Evolutionary conservation across 2,797 vertebrate genomes (phyloP), one percentile per base, ranked within the genome.

Genomic region (Nyctibius grandis): DNA sequence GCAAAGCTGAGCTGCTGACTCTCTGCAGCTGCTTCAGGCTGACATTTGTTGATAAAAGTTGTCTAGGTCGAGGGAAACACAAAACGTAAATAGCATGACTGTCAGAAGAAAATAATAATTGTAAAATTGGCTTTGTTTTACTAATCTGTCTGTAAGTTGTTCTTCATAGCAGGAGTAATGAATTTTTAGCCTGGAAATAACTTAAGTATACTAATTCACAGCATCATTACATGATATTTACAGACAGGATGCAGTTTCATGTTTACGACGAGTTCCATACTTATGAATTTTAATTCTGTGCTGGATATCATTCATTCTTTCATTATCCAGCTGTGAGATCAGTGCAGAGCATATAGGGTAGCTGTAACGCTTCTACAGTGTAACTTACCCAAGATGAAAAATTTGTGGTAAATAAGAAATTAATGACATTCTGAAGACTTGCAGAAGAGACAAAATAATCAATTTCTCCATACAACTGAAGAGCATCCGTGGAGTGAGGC

Each of bases 151-250:
- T 89, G 36, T 80, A 84, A 85, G n/a, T 81, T 92, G 40, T 75
- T 92, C 70, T 92, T 93, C 68, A 38, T 83, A 82, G 68, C 20
- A 81, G 59, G 22, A 86, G 33, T 78, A 86, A 91, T 84, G 45
- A 70, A 73, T 92, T 95, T 94, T 93, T 93, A 94, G 90, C 88
- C 85, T 89, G 59, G 65, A 93, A 96, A 83, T 91, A 78, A 72
- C 31, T 82, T 68, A 75, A 75, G 19, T 88, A 34, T 78, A 90
- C n/a, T 81, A 93, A 94, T 90, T 89, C 67, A 84, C 47, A 82
- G 11, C 38, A 81, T 92, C 51, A 60, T 92, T 92, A 38, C 29
- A 64, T 31, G 40, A 45, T 92, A 90, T 94, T 95, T 94, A 89
- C 84, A 92, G 89, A 59, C 17, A 79, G 70, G 56, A 85, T 90